These are phyloP conservation scores for Cricetomys ansorgei DNA, from an alignment of 2,113 vertebrate genomes.

Conservation along the genomic window DNA sequence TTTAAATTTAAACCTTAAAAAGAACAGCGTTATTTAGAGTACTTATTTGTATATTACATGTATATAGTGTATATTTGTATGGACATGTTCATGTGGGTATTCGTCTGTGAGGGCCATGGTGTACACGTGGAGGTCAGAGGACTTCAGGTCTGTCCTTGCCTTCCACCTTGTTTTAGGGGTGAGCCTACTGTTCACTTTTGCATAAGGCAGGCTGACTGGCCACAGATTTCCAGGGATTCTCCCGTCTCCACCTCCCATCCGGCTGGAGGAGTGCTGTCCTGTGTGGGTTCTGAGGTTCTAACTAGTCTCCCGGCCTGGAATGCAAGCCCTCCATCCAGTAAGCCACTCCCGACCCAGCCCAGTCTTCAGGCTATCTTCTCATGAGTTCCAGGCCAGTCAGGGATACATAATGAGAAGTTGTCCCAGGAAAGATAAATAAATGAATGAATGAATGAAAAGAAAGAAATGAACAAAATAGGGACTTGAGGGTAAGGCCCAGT, in stretches of 20 bases:
- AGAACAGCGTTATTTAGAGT: neutral
- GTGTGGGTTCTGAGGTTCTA: neutral
- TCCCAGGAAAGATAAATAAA: neutral
- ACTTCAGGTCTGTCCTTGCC: neutral
- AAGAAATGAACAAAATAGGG: neutral
- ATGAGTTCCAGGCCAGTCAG: neutral
- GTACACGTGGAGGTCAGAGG: neutral
- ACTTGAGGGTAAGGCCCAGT: neutral
- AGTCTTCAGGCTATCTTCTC: neutral
- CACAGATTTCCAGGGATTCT: neutral
- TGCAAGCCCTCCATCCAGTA: neutral
- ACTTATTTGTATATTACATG: neutral
- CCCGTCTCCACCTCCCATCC: neutral
- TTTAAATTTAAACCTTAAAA: neutral
- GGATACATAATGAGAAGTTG: neutral
- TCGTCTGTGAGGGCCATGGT: neutral
- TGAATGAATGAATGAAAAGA: neutral
- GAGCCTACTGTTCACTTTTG: no score
- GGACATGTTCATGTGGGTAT: neutral
- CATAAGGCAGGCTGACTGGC: neutral
- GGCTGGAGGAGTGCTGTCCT: neutral
- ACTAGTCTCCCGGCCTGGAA: neutral
- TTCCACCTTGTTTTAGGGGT: neutral
- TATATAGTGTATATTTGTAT: neutral
- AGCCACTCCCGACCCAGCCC: neutral